phyloP scores from a whole-genome alignment of 2,113 vertebrate genomes.

The Phrynocephalus versicolor region DNA sequence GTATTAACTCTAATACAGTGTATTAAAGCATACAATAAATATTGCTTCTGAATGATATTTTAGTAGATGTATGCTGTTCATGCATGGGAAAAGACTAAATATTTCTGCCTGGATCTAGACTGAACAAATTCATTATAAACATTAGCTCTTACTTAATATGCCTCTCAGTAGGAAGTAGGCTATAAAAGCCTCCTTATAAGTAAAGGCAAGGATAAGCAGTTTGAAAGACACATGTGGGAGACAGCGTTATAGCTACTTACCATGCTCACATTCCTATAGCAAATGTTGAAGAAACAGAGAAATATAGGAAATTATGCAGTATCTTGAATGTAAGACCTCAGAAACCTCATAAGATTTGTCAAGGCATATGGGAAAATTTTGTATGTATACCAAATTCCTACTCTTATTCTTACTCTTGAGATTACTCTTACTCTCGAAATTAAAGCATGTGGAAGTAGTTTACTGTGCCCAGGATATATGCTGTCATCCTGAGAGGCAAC shows the following conservation, averaged over 20 bases:
- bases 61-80: constrained; percentile 35
- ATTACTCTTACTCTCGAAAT: neutral
- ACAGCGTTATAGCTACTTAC: constrained; percentile 33
- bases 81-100: constrained; percentile 21
- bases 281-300: no score
- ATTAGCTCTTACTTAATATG: neutral
- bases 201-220: constrained; percentile 42
- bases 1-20: neutral
- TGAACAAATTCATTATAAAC: constrained; percentile 13
- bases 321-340: constrained; percentile 8
- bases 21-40: neutral
- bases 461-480: neutral
- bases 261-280: constrained; percentile 17
- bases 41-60: constrained; percentile 10
- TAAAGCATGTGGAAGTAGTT: neutral
- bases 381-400: neutral
- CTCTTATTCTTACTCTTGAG: neutral
- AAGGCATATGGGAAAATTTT: constrained; percentile 36
- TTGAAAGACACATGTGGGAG: constrained; percentile 15
- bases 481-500: neutral
- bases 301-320: constrained; percentile 5
- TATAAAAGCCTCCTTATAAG: constrained; percentile 33
- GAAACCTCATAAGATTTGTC: constrained; percentile 23
- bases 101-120: constrained; percentile 35
- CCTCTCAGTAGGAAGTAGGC: constrained; percentile 34